Evolutionary conservation across 2,888 invertebrate genomes (phyloP).

Genomic region (Apamea monoglypha): DNA sequence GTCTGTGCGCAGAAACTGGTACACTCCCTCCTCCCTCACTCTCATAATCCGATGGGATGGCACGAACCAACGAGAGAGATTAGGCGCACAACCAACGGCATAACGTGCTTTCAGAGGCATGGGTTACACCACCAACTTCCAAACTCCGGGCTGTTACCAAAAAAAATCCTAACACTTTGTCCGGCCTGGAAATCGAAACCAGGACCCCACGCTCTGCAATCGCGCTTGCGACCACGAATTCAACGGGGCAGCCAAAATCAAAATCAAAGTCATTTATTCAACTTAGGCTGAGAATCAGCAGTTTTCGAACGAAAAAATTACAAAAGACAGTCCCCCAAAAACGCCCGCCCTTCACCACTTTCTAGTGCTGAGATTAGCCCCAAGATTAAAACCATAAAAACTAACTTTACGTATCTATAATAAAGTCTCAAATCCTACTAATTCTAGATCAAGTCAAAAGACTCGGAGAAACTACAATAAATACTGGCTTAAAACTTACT

Average conservation of each 20-base stretch:
- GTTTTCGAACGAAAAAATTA: too few relatives aligned
- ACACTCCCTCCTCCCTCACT: neutral
- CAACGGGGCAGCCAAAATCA: too few relatives aligned
- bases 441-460: slow-evolving; percentile 3
- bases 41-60: neutral
- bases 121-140: neutral
- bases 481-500: slow-evolving; percentile 45
- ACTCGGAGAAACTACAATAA: slow-evolving; percentile 30
- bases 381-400: neutral
- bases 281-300: too few relatives aligned
- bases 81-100: neutral
- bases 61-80: neutral
- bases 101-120: neutral
- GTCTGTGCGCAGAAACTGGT: neutral
- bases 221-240: neutral
- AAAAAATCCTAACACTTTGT: neutral
- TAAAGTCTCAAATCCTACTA: slow-evolving; percentile 10
- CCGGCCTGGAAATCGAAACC: neutral
- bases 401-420: neutral
- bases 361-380: too few relatives aligned
- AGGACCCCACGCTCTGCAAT: neutral
- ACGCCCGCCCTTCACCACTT: too few relatives aligned
- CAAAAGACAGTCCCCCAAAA: too few relatives aligned
- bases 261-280: too few relatives aligned
- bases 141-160: neutral